Evolutionary conservation across 2,888 invertebrate species (phyloP), one percentile per base, ranked within the genome.

Genomic region (Nymphalis c-album): DNA sequence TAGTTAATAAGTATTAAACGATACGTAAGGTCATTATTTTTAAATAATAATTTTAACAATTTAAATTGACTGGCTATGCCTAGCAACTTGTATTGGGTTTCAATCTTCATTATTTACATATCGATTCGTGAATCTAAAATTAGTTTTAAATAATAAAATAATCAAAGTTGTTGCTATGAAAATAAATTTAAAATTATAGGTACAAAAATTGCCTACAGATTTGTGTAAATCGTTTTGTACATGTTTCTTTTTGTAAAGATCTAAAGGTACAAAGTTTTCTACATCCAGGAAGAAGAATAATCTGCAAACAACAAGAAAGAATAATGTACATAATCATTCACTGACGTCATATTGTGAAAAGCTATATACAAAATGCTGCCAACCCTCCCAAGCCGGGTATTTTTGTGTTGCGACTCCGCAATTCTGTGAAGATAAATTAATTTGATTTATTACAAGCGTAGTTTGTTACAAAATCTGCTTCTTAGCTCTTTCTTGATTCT

Each of bases 271-370:
- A 50, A 50, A n/a, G 20, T 50, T 48, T 50, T 18, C 13, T 13
- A 55, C 53, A 55, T 31, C 8, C 53, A 55, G 53, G 17, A 31
- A 55, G 17, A 17, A 55, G 16, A 55, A 55, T 31, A 55, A 17
- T 55, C 53, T 55, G 22, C 53, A 55, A 55, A 31, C 53, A 55
- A 55, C 31, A 55, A 55, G 53, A 55, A 55, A 55, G 53, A 55
- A 31, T 55, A 55, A 55, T 55, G 31, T 55, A 55, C 31, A 26
- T 55, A 55, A 55, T 55, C 53, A 55, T 55, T 55, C 53, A 55
- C 53, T 55, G 53, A 26, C 53, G 53, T 17, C 17, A 5, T 55
- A 55, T 55, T 55, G 26, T 55, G n/a, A 31, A 31, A 31, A 26
- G 16, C 31, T 31, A 8, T 53, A 22, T 55, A 55, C 26, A 55